Conservation (phyloP, 1,140 invertebrate species). For the Bombus superbus region DNA sequence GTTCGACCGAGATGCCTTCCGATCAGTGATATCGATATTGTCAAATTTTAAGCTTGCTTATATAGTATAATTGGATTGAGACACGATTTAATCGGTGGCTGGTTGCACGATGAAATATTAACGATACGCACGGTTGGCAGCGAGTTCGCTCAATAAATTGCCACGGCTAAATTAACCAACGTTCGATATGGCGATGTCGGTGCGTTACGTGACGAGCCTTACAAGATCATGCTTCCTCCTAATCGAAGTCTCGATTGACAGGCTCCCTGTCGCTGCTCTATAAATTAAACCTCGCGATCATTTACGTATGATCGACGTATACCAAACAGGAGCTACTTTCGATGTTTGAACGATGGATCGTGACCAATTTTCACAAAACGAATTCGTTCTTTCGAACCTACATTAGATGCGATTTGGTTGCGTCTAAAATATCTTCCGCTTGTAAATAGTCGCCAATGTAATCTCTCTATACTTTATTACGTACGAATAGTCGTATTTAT, state of each 20-base stretch:
- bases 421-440: not conserved
- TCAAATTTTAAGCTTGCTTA: not conserved
- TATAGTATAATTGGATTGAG: not conserved
- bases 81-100: slow-evolving; percentile 5
- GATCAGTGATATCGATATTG: not conserved
- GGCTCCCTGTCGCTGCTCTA: slow-evolving; percentile 10
- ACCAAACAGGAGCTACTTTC: not conserved
- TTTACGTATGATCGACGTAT: not conserved
- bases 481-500: no score
- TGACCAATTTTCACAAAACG: not conserved
- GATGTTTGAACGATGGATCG: not conserved
- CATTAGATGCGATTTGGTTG: no score
- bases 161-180: slow-evolving; percentile 34
- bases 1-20: not conserved
- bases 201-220: slow-evolving; percentile 33
- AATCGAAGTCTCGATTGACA: slow-evolving; percentile 17
- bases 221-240: slow-evolving; percentile 35
- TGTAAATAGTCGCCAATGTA: not conserved
- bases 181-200: slow-evolving; percentile 39
- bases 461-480: not conserved
- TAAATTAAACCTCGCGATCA: slow-evolving; percentile 27
- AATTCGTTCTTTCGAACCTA: not conserved
- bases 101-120: slow-evolving; percentile 40
- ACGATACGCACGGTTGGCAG: slow-evolving; percentile 12
- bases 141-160: slow-evolving; percentile 24